Percentiles rank a stretch among this genome's conserved stretches.
Conservation (phyloP, 2,888 invertebrate species). For the Antheraea assamensis region DNA sequence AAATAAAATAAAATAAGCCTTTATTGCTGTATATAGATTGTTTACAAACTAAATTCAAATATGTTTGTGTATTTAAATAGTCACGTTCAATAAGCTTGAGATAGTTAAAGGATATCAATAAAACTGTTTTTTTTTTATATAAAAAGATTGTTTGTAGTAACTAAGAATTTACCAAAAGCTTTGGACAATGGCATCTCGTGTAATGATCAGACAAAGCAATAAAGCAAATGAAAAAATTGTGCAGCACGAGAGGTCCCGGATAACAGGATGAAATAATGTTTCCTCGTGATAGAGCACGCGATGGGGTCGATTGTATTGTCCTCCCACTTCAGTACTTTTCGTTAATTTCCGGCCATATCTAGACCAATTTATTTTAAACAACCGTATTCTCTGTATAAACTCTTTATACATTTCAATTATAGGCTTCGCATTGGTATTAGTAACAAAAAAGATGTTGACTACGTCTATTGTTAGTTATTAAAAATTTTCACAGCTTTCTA, state of each 20-base stretch:
- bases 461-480: not conserved
- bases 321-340: conserved; percentile 60
- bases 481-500: too few relatives aligned
- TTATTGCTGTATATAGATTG: too few relatives aligned
- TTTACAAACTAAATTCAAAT: too few relatives aligned
- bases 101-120: not conserved
- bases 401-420: conserved; percentile 48
- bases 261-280: conserved; percentile 66
- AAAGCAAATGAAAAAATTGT: conserved; percentile 61
- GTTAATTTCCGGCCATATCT: conserved; percentile 64
- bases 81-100: not conserved
- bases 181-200: conserved; percentile 4
- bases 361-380: conserved; percentile 57
- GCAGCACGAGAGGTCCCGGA: conserved; percentile 41
- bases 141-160: not conserved
- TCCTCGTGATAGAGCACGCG: conserved; percentile 53
- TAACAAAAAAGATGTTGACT: not conserved
- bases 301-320: conserved; percentile 55
- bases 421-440: conserved; percentile 42
- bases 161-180: conserved; percentile 8
- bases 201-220: conserved; percentile 30
- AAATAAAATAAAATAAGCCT: too few relatives aligned
- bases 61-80: too few relatives aligned
- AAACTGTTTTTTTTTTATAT: not conserved
- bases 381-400: conserved; percentile 44